Evolutionary conservation across 1,140 invertebrate genomes (phyloP).

Genomic region (Melanaphis sacchari): DNA sequence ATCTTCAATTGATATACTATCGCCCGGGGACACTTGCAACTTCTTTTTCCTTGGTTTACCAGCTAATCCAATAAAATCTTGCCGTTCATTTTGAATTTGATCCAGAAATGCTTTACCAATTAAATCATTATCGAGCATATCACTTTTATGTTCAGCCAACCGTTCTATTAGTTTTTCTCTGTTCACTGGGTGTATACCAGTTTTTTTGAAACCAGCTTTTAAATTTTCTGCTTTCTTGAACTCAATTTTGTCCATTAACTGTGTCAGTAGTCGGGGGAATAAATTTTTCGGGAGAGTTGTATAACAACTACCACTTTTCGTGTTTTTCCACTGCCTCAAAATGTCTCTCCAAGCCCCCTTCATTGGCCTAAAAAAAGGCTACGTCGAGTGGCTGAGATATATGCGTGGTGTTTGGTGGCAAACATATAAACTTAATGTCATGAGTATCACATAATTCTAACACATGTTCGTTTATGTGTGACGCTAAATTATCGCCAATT

Average conservation of each 20-base stretch:
- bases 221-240: neutral
- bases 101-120: constrained; percentile 61
- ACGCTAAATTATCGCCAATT: constrained; percentile 64
- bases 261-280: constrained; percentile 11
- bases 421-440: constrained; percentile 63
- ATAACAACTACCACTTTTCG: neutral
- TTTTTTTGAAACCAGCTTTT: constrained; percentile 29
- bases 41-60: constrained; percentile 38
- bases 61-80: constrained; percentile 58
- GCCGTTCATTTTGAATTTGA: constrained; percentile 51
- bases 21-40: constrained; percentile 10
- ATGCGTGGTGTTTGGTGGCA: constrained; percentile 65
- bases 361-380: constrained; percentile 63
- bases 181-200: neutral
- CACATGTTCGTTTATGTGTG: constrained; percentile 62
- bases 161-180: neutral
- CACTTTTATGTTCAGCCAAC: constrained; percentile 4
- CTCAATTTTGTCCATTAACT: neutral
- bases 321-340: constrained; percentile 58
- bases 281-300: constrained; percentile 14
- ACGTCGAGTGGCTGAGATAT: constrained; percentile 65
- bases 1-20: constrained; percentile 7
- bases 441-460: constrained; percentile 62
- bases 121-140: constrained; percentile 59
- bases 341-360: constrained; percentile 64